phyloP scores from a whole-genome alignment of 2,888 invertebrate genomes.

The Diploptera punctata region DNA sequence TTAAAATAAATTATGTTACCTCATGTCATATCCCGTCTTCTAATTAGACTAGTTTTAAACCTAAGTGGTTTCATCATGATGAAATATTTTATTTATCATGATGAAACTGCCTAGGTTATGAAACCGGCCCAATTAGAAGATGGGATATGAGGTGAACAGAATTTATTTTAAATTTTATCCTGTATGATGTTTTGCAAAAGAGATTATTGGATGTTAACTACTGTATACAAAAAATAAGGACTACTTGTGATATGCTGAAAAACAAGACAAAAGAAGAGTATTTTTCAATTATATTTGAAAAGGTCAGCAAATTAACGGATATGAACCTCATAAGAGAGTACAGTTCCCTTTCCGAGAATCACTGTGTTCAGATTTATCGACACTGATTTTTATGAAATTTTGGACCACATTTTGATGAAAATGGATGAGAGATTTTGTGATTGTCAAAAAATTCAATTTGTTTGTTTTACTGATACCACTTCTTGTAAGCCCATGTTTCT shows the following conservation, averaged over 20 bases:
- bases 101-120: too few relatives aligned
- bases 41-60: too few relatives aligned
- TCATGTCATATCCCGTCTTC: too few relatives aligned
- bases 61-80: too few relatives aligned
- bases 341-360: background rate
- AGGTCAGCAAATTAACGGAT: background rate
- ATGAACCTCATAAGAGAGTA: background rate
- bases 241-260: conserved; percentile 19
- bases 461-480: conserved; percentile 17
- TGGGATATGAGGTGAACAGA: too few relatives aligned
- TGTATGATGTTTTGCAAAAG: too few relatives aligned
- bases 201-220: conserved; percentile 44
- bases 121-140: too few relatives aligned
- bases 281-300: conserved; percentile 1
- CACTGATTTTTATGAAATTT: conserved; percentile 18
- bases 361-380: background rate
- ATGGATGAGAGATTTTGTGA: conserved; percentile 22
- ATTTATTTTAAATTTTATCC: too few relatives aligned
- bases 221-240: conserved; percentile 42
- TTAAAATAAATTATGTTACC: too few relatives aligned
- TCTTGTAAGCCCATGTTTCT: too few relatives aligned
- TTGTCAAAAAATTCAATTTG: conserved; percentile 33
- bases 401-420: conserved; percentile 7
- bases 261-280: conserved; percentile 28
- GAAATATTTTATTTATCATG: too few relatives aligned